Evolutionary conservation across 2,797 vertebrate genomes (phyloP).

Genomic region (Alfaro cultratus): DNA sequence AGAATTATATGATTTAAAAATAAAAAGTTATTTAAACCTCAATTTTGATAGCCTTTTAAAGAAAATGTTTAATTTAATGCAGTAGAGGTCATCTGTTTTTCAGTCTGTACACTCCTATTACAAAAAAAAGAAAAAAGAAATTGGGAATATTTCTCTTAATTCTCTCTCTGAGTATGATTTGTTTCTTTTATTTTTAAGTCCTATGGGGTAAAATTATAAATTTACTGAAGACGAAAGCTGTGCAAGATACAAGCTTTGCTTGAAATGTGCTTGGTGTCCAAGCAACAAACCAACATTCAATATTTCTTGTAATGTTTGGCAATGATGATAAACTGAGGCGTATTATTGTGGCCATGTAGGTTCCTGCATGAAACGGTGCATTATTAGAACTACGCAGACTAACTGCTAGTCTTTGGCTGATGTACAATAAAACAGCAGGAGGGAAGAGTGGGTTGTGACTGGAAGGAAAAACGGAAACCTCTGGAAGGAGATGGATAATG

Average conservation of each 20-base stretch:
- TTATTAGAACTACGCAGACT: constrained; percentile 31
- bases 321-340: constrained; percentile 22
- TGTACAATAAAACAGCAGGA: constrained; percentile 16
- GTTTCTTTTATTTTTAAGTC: background rate
- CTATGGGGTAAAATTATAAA: background rate
- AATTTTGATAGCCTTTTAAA: background rate
- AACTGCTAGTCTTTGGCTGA: constrained; percentile 32
- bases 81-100: background rate
- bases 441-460: background rate
- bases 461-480: constrained; percentile 27
- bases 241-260: background rate
- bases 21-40: background rate
- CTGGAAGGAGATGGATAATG: constrained; percentile 10
- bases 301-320: constrained; percentile 25
- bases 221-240: background rate
- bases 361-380: constrained; percentile 12
- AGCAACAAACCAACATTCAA: constrained; percentile 53
- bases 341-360: constrained; percentile 10
- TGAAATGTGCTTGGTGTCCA: constrained; percentile 42
- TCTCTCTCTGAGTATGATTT: background rate
- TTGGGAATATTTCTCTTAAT: background rate
- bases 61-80: background rate
- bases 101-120: background rate
- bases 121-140: background rate
- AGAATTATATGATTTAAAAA: background rate